Conservation (phyloP, 1,140 invertebrate genomes). For the Wiebesia pumilae region DNA sequence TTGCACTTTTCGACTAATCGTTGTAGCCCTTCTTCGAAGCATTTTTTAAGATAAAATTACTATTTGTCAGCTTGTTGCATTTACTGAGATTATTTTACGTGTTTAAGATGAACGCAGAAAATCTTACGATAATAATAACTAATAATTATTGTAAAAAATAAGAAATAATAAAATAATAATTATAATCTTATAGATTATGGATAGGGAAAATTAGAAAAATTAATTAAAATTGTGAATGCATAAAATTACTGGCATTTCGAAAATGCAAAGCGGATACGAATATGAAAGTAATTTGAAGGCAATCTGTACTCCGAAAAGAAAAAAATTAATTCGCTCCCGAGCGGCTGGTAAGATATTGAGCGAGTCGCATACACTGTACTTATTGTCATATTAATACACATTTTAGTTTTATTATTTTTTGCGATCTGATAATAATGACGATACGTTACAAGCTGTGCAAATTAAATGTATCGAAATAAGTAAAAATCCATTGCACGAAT, state of each 20-base stretch:
- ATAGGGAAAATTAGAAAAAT: conserved; percentile 15
- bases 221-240: conserved; percentile 25
- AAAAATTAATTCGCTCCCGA: conserved; percentile 11
- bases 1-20: conserved; percentile 44
- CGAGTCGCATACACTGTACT: conserved; percentile 52
- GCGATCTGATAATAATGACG: conserved; percentile 1
- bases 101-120: conserved; percentile 37
- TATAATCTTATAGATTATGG: neutral
- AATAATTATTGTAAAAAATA: conserved; percentile 39
- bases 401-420: conserved; percentile 42
- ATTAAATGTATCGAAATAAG: conserved; percentile 43
- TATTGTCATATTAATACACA: conserved; percentile 47
- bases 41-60: conserved; percentile 31
- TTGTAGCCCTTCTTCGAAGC: conserved; percentile 41
- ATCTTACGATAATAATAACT: conserved; percentile 24
- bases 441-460: conserved; percentile 11
- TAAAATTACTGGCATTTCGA: conserved; percentile 20
- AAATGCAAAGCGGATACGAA: conserved; percentile 40
- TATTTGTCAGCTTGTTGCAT: conserved; percentile 6
- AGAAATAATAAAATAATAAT: conserved; percentile 10
- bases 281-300: conserved; percentile 45
- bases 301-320: conserved; percentile 45
- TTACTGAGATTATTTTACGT: conserved; percentile 50
- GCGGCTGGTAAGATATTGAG: conserved; percentile 27
- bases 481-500: conserved; percentile 48